These are phyloP conservation scores for Zootoca vivipara DNA, from an alignment of 2,113 vertebrate genomes.

Conservation along the genomic window DNA sequence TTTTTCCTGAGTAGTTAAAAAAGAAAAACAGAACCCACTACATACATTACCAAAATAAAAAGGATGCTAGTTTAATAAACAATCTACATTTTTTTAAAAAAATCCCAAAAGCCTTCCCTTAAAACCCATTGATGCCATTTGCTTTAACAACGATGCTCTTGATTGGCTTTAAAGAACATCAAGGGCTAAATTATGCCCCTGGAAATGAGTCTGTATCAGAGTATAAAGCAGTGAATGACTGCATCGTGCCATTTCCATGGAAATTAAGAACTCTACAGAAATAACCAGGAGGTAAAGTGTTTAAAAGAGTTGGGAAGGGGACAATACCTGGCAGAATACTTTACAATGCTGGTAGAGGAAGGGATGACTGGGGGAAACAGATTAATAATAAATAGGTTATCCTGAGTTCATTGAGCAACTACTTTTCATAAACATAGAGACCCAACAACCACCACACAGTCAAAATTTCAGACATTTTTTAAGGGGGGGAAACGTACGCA, in stretches of 20 bases:
- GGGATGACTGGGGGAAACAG: conserved; percentile 15
- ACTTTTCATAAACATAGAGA: conserved; percentile 38
- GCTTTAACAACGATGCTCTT: background rate
- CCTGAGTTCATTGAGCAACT: conserved; percentile 64
- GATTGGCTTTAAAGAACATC: background rate
- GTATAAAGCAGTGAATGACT: background rate
- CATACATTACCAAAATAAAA: conserved; percentile 84
- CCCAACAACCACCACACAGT: conserved; percentile 38
- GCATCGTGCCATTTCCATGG: background rate
- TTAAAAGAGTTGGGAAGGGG: rapidly evolving
- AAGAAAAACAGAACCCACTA: conserved; percentile 80
- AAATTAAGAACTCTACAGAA: background rate
- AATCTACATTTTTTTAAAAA: conserved; percentile 73
- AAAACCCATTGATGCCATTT: conserved; percentile 48
- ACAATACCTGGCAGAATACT: background rate
- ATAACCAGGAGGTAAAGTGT: background rate
- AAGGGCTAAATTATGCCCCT: background rate
- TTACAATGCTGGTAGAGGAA: background rate
- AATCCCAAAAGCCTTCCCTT: conserved; percentile 44
- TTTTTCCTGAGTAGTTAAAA: conserved; percentile 97
- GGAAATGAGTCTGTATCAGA: background rate
- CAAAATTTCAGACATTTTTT: conserved; percentile 33
- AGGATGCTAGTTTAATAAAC: conserved; percentile 82
- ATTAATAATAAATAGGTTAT: conserved; percentile 71
- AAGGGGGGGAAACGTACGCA: background rate